phyloP scores from a whole-genome alignment of 2,797 vertebrate species.

The Potorous gilbertii region DNA sequence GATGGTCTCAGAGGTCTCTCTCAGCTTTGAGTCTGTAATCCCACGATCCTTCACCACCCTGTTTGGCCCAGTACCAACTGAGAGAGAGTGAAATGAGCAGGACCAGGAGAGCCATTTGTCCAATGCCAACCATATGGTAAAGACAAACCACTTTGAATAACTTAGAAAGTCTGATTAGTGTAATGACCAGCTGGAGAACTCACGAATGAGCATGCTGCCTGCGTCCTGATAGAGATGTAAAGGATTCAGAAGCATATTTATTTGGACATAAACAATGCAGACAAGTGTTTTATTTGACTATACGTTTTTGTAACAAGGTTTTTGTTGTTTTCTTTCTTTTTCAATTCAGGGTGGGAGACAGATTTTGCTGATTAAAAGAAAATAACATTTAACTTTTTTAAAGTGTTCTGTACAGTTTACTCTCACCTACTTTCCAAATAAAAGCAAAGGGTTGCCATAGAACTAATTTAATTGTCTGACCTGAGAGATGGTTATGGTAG shows the following conservation, averaged over 20 bases:
- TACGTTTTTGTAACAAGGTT: background rate
- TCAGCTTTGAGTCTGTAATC: background rate
- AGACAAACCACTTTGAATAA: background rate
- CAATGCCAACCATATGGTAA: background rate
- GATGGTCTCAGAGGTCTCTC: background rate
- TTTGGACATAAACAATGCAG: background rate
- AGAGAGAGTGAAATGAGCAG: background rate
- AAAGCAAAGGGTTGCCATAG: background rate
- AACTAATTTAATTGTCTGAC: background rate
- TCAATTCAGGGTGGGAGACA: background rate
- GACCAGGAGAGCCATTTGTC: background rate
- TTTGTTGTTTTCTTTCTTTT: background rate
- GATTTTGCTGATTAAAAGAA: background rate
- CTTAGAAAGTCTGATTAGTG: background rate
- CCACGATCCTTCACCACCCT: background rate
- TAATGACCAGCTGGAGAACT: background rate
- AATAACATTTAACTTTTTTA: background rate
- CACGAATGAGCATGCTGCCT: background rate
- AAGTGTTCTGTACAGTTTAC: background rate
- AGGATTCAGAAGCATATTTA: background rate
- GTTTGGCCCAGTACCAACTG: background rate
- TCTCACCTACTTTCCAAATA: background rate
- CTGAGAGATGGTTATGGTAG: background rate
- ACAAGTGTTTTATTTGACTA: background rate
- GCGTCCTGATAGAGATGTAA: background rate